These are phyloP conservation scores for Thecophora atra DNA, from an alignment of 2,888 invertebrate species.

Conservation along the genomic window DNA sequence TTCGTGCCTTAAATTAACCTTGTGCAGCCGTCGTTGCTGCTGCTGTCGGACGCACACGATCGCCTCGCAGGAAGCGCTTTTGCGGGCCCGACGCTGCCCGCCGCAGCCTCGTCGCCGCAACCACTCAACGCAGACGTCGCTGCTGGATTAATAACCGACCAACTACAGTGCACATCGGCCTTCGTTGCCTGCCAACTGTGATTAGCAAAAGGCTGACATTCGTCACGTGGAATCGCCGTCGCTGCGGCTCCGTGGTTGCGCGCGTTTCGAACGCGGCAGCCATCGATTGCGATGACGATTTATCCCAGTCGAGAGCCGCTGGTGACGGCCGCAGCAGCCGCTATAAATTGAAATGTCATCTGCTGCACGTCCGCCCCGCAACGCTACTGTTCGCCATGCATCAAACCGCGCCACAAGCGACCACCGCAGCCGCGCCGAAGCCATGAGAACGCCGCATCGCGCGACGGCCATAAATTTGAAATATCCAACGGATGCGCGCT, in stretches of 20 bases:
- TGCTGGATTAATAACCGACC: background rate
- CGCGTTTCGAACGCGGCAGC: no score
- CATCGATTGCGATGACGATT: no score
- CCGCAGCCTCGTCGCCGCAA: background rate
- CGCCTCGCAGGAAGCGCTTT: no score
- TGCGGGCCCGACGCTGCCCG: background rate
- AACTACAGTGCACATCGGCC: background rate
- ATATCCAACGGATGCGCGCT: slow-evolving; percentile 25
- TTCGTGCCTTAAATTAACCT: slow-evolving; percentile 38
- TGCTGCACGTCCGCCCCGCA: background rate
- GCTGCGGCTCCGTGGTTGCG: no score
- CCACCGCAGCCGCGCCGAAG: background rate
- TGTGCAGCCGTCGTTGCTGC: slow-evolving; percentile 27
- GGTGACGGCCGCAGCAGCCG: background rate
- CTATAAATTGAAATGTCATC: slow-evolving; percentile 25
- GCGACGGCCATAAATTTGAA: slow-evolving; percentile 22
- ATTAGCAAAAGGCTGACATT: no score
- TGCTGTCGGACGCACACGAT: no score
- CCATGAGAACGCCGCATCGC: background rate
- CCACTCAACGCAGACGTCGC: no score
- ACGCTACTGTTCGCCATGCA: slow-evolving; percentile 11
- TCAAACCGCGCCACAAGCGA: background rate
- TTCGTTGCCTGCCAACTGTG: no score
- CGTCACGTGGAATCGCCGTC: no score
- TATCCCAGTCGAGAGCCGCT: no score